phyloP scores from a whole-genome alignment of 2,797 vertebrate genomes.

The Picus viridis region DNA sequence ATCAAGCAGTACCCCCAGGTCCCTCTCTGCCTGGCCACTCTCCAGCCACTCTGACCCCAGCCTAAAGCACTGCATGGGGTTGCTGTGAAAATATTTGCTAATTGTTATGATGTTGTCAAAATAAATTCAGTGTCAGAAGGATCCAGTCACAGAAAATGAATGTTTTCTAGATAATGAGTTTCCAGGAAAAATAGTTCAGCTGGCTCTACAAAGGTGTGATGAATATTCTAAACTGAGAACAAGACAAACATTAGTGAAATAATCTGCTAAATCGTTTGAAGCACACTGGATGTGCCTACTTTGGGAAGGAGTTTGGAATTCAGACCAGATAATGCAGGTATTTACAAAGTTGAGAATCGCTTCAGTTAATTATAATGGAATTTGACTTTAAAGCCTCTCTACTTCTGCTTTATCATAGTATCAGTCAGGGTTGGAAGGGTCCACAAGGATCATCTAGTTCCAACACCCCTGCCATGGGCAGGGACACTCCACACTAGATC shows the following conservation, averaged over 20 bases:
- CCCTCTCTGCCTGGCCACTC: too few species aligned
- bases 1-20: too few species aligned
- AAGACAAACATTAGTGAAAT: background rate
- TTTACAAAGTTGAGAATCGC: accelerated
- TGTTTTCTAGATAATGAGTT: background rate
- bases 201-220: background rate
- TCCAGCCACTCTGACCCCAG: too few species aligned
- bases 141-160: background rate
- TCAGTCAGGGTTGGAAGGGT: too few species aligned
- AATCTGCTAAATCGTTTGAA: background rate
- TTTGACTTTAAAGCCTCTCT: background rate
- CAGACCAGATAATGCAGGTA: accelerated
- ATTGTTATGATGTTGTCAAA: background rate
- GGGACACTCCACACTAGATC: too few species aligned
- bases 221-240: background rate
- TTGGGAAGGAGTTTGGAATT: background rate
- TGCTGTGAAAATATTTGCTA: background rate
- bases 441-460: too few species aligned
- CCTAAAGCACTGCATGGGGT: too few species aligned
- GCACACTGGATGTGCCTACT: background rate
- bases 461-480: too few species aligned
- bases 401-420: background rate
- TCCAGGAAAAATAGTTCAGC: background rate
- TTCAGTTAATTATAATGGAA: background rate
- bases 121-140: background rate